Base-by-base conservation (phyloP, 2,888 invertebrate species). In the Holacanthella duospinosa region DNA sequence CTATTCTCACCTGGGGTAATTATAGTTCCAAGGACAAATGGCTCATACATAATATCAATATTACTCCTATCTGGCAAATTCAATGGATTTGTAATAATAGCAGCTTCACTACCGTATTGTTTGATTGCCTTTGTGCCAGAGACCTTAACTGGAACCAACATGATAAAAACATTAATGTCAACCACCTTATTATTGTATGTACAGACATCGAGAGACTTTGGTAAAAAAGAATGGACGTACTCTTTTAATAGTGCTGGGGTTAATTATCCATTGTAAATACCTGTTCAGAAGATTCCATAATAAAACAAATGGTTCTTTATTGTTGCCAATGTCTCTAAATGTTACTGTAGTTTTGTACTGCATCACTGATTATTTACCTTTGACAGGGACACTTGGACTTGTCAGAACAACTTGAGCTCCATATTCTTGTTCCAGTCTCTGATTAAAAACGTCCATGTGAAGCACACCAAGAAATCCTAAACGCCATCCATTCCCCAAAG, bases 371-470 rank as follows among this genome's bases (percentile, higher is more conserved):
- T 43, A 26, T 56, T 78, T 80, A 70, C 83, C 76, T 80, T 86
- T 88, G 75, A 90, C 91, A 0, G 90, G 89, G 0, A 93, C 92
- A 63, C 88, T 88, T 1, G 92, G 92, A 0, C 89, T 86, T 9
- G 92, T 92, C 53, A 91, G 79, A 62, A 92, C 85, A 0, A 89
- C 85, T 70, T 89, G 86, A 0, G 90, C 85, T 66, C 85, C 85
- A 76, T 88, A 85, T 76, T 93, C 92, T 75, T 92, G 91, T 68
- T 90, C 83, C 26, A 93, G 78, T 25, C 93, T 81, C 77, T 93
- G 92, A 48, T 85, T 86, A 75, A 93, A 92, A 0, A 93, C 92
- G 78, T 93, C 93, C 78, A 93, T 82, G 75, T 93, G 93, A 21
- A 93, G 78, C 2, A 93, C 79, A 0, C 93, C 93, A 19, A 93